phyloP scores from a whole-genome alignment of 2,888 invertebrate genomes.

The Bembecia ichneumoniformis region DNA sequence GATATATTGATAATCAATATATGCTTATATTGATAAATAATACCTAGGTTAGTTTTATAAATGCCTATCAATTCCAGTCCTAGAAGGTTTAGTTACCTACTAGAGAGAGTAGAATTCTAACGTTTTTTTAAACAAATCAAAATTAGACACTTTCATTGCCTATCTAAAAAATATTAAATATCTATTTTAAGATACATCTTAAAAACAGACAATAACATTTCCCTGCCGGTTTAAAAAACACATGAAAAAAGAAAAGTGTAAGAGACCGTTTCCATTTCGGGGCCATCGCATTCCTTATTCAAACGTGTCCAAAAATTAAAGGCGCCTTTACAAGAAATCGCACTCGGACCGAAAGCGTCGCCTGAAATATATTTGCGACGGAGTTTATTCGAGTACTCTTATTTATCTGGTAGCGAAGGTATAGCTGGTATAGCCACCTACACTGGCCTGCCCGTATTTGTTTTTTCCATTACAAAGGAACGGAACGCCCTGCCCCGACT shows the following conservation, averaged over 20 bases:
- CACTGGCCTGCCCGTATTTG: constrained; percentile 40
- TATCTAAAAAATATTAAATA: too few species aligned
- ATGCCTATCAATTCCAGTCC: too few species aligned
- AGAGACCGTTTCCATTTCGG: not conserved
- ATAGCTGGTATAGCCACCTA: constrained; percentile 29
- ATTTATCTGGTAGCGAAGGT: constrained; percentile 36
- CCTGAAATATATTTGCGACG: constrained; percentile 58
- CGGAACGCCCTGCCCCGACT: constrained; percentile 52
- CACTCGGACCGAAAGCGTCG: constrained; percentile 45
- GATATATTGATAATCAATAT: too few species aligned
- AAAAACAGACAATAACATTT: too few species aligned
- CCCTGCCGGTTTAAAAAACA: not conserved
- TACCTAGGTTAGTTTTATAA: too few species aligned
- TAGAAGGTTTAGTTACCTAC: too few species aligned
- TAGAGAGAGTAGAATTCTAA: too few species aligned
- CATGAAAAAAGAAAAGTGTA: not conserved
- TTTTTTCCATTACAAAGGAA: constrained; percentile 67
- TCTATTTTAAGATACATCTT: too few species aligned
- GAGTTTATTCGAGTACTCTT: constrained; percentile 48
- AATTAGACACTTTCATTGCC: too few species aligned
- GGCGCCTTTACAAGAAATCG: constrained; percentile 62
- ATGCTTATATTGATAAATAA: too few species aligned
- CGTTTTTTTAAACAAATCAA: too few species aligned
- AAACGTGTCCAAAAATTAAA: constrained; percentile 59
- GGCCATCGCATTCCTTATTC: constrained; percentile 58